Base-by-base conservation (phyloP, 2,888 invertebrate species). In the Synergus japonicus region DNA sequence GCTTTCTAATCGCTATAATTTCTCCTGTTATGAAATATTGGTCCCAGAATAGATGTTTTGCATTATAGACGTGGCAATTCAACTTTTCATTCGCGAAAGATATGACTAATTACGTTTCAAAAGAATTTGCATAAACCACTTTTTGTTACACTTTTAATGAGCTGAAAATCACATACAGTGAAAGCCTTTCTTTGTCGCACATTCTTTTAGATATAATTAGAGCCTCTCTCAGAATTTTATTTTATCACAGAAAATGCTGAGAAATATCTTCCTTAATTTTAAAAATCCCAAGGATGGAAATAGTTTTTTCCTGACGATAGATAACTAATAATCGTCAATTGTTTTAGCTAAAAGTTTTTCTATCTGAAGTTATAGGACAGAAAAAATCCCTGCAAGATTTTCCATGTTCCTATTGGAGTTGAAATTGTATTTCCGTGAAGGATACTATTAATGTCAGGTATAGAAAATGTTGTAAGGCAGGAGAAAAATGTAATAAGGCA, bases 1-100 rank as follows among this genome's bases (percentile, higher is more conserved):
- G 15, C 49, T 49, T 69, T 69, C 44, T 69, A 29, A 69, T 49
- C 49, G 69, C 49, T 37, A 69, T 69, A 69, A 69, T 69, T 69
- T 29, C 49, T 29, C 10, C 22, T 29, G 15, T 29, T 49, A 49
- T 69, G 7, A 60, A 60, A 60, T 60, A 60, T 60, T 60, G 15
- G 29, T 13, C 46, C 4, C 15, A 46, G 29, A 49, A 69, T 49
- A 15, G 15, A 69, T 22, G 29, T 41, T 49, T 41, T 49, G 15
- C 29, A 4, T 29, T 46, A 49, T 49, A 29, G 49, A 69, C 2
- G 49, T 43, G 43, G 4, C 43, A 10, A 44, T 43, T 18, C n/a
- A 4, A 18, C n/a, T 66, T 43, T 65, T 9, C 8, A 41, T 29
- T 65, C 15, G 9, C 43, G 5, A n/a, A 44, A 66, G 43, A 66